Conservation (phyloP, 2,797 vertebrate species). For the Aphelocoma californica region DNA sequence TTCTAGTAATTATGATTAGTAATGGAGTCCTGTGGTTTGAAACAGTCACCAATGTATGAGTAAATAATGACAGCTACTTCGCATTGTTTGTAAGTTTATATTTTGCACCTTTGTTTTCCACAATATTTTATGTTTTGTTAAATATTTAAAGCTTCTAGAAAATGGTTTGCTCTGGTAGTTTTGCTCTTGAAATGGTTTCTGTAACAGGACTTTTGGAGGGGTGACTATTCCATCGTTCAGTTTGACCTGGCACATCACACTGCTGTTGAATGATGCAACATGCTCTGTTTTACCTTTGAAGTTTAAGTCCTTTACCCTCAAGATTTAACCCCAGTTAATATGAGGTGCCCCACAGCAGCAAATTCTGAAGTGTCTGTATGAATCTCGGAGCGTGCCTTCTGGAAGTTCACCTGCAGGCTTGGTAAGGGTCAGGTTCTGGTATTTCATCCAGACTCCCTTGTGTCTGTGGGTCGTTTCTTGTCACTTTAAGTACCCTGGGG, state of each 20-base stretch:
- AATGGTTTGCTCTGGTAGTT: not conserved
- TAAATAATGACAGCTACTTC: not conserved
- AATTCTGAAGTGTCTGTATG: not conserved
- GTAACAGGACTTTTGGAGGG: not conserved
- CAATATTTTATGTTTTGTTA: not conserved
- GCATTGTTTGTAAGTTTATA: not conserved
- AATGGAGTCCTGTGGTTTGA: not conserved
- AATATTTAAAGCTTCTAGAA: not conserved
- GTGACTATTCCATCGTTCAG: accelerated
- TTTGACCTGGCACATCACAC: not conserved
- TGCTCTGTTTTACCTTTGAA: not conserved
- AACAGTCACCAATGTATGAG: not conserved
- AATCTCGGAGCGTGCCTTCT: not conserved
- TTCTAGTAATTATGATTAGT: not conserved
- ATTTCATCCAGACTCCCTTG: not conserved
- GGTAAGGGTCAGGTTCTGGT: not conserved
- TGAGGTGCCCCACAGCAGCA: not conserved
- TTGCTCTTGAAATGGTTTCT: not conserved
- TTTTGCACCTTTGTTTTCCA: not conserved
- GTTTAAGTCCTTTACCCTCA: not conserved
- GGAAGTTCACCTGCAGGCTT: not conserved
- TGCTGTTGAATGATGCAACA: not conserved
- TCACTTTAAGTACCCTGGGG: not conserved
- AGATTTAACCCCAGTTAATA: not conserved
- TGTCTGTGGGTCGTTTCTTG: not conserved